A percentile compares a stretch with the other conserved stretches of the same genome.
phyloP scores from a whole-genome alignment of 2,888 invertebrate genomes.

The Drosophila diplacantha region DNA sequence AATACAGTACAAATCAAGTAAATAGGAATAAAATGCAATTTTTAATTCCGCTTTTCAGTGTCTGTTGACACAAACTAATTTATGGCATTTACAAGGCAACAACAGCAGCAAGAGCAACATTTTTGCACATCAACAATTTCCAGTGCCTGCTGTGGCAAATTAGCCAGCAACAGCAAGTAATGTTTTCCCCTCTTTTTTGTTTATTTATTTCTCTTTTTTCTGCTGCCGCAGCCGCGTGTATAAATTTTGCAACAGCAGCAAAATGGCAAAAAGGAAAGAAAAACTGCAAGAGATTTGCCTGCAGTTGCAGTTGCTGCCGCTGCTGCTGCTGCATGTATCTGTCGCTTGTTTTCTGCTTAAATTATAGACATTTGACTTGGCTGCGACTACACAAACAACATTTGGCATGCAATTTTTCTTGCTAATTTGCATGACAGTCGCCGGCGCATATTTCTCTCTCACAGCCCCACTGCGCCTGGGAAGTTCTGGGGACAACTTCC shows the following conservation, averaged over 20 bases:
- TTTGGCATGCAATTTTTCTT: slow-evolving; percentile 66
- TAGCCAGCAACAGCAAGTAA: slow-evolving; percentile 52
- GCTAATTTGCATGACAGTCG: slow-evolving; percentile 63
- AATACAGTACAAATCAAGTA: slow-evolving; percentile 20
- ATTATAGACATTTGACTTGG: slow-evolving; percentile 69
- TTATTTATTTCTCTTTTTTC: slow-evolving; percentile 11
- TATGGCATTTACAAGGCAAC: slow-evolving; percentile 66
- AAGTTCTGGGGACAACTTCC: slow-evolving; percentile 44
- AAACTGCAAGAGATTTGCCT: slow-evolving; percentile 58
- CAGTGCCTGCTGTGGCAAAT: slow-evolving; percentile 64
- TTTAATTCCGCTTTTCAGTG: slow-evolving; percentile 57
- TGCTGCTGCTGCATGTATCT: slow-evolving; percentile 55
- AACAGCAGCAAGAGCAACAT: slow-evolving; percentile 41
- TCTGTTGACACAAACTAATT: slow-evolving; percentile 66
- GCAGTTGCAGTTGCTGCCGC: slow-evolving; percentile 21
- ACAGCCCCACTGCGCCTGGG: slow-evolving; percentile 34
- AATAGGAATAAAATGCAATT: slow-evolving; percentile 40
- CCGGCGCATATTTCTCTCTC: slow-evolving; percentile 36
- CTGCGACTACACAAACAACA: slow-evolving; percentile 52
- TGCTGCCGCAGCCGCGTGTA: slow-evolving; percentile 53
- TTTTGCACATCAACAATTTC: slow-evolving; percentile 71
- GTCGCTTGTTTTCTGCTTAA: slow-evolving; percentile 70
- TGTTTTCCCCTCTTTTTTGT: slow-evolving; percentile 28
- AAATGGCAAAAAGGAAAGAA: slow-evolving; percentile 35
- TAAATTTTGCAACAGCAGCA: slow-evolving; percentile 61